These are phyloP conservation scores for Scomber colias DNA, from an alignment of 2,113 vertebrate species.

Conservation along the genomic window DNA sequence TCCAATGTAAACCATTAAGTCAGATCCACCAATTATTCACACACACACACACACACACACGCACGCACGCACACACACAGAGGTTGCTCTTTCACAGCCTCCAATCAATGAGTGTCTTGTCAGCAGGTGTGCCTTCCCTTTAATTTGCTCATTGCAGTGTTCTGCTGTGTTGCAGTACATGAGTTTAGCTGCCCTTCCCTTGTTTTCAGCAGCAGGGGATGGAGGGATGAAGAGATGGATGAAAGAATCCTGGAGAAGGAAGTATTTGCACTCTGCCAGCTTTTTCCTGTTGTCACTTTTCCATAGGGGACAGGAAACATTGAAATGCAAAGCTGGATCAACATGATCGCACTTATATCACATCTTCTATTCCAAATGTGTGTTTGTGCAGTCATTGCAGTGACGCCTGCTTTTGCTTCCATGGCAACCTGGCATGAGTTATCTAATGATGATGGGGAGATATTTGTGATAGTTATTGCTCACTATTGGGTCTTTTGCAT, in stretches of 20 bases:
- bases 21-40: constrained; percentile 8
- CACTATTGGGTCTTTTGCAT: neutral
- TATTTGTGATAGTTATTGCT: constrained; percentile 18
- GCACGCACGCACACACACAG: neutral
- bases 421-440: constrained; percentile 46
- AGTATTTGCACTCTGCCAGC: neutral
- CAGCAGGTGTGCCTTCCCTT: constrained; percentile 29
- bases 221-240: neutral
- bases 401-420: constrained; percentile 27
- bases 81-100: constrained; percentile 28
- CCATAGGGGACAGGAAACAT: neutral
- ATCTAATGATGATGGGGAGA: constrained; percentile 11
- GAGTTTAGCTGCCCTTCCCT: constrained; percentile 30
- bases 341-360: neutral
- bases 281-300: neutral
- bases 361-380: constrained; percentile 13
- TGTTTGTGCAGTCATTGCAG: constrained; percentile 18
- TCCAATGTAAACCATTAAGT: constrained; percentile 32
- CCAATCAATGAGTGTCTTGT: constrained; percentile 30
- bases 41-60: constrained; percentile 20
- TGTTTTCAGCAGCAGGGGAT: constrained; percentile 26
- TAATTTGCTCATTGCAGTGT: constrained; percentile 53
- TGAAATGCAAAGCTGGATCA: neutral
- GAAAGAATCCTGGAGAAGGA: constrained; percentile 30
- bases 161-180: constrained; percentile 46